A percentile compares a stretch with the other conserved stretches of the same genome.
phyloP scores from a whole-genome alignment of 1,140 invertebrate species.

The Drosophila trapezifrons region DNA sequence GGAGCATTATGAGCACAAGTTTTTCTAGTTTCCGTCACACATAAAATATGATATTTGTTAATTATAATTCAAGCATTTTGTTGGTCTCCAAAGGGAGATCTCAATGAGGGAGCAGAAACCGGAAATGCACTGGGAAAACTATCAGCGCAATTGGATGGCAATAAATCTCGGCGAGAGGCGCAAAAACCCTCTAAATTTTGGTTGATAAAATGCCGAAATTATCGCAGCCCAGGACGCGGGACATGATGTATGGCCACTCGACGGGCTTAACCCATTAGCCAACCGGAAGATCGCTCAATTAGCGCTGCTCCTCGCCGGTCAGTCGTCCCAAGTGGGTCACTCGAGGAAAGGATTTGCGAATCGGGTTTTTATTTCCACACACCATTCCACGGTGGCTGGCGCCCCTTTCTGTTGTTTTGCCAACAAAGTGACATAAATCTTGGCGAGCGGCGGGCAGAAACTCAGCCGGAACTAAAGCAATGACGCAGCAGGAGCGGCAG shows the following conservation, averaged over 20 bases:
- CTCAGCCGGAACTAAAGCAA: slow-evolving; percentile 75
- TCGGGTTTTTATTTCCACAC: slow-evolving; percentile 32
- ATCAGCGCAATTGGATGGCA: slow-evolving; percentile 47
- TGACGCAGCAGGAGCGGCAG: slow-evolving; percentile 72
- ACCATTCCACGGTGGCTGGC: not conserved
- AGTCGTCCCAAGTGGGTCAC: slow-evolving; percentile 79
- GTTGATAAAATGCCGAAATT: slow-evolving; percentile 79
- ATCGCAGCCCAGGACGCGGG: slow-evolving; percentile 44
- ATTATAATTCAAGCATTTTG: slow-evolving; percentile 30
- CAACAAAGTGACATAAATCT: slow-evolving; percentile 82
- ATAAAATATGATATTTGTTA: slow-evolving; percentile 31
- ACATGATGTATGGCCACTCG: slow-evolving; percentile 67
- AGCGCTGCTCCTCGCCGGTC: slow-evolving; percentile 62
- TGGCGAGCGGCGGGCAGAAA: slow-evolving; percentile 51
- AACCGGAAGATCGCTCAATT: slow-evolving; percentile 81
- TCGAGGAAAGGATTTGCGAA: slow-evolving; percentile 54
- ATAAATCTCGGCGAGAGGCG: slow-evolving; percentile 58
- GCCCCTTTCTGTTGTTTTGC: slow-evolving; percentile 54
- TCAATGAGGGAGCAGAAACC: slow-evolving; percentile 21
- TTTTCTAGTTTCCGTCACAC: slow-evolving; percentile 1
- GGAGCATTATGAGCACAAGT: slow-evolving; percentile 3
- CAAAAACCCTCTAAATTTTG: slow-evolving; percentile 73
- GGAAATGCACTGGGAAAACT: slow-evolving; percentile 26
- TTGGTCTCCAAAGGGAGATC: slow-evolving; percentile 7
- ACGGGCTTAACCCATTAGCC: slow-evolving; percentile 74